Evolutionary conservation across 2,888 invertebrate species (phyloP).

Genomic region (Lucinisca nassula): DNA sequence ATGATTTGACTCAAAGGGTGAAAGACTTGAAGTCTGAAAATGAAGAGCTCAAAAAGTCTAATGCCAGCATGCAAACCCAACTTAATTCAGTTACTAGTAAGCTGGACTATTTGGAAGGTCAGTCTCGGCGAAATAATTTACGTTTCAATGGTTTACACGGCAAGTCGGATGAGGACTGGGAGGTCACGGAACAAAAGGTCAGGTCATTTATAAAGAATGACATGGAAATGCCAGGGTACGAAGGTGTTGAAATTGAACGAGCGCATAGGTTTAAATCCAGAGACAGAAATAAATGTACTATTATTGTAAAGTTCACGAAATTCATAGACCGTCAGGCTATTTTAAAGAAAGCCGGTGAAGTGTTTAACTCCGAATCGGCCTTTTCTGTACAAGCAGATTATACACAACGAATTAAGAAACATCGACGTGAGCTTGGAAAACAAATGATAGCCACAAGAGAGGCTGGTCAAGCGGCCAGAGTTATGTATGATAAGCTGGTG

Average conservation of each 20-base stretch:
- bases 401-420: constrained; percentile 6
- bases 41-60: constrained; percentile 3
- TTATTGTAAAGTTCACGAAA: constrained; percentile 37
- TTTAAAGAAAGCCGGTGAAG: constrained; percentile 18
- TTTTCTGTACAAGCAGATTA: constrained; percentile 33
- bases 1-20: too few species aligned
- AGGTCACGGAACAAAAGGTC: neutral
- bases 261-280: constrained; percentile 37
- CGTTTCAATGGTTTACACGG: constrained; percentile 22
- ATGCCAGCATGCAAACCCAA: neutral
- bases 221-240: constrained; percentile 14
- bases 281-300: constrained; percentile 22
- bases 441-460: constrained; percentile 5
- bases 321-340: constrained; percentile 24
- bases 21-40: constrained; percentile 31
- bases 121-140: constrained; percentile 5
- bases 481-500: constrained; percentile 36
- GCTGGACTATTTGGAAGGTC: neutral
- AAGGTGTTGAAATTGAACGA: constrained; percentile 30
- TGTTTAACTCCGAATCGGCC: neutral
- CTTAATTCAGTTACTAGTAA: neutral
- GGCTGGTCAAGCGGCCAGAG: constrained; percentile 12
- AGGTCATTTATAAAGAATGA: constrained; percentile 28
- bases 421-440: constrained; percentile 22
- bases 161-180: constrained; percentile 6